Base-by-base conservation (phyloP, 2,888 invertebrate species). In the Incurvaria masculella region DNA sequence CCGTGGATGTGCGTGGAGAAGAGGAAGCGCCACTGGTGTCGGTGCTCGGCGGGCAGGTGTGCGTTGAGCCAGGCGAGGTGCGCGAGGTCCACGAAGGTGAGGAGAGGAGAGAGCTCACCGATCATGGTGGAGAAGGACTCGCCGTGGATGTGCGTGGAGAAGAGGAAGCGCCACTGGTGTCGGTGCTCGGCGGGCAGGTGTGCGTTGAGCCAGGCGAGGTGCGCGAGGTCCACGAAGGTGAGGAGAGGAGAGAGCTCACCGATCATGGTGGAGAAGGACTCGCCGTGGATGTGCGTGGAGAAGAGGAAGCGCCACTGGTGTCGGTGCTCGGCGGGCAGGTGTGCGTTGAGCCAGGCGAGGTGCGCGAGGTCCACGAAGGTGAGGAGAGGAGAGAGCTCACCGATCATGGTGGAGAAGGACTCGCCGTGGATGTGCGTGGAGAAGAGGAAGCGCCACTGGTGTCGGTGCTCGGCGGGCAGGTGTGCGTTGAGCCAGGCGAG, bases 1-100 rank as follows among this genome's bases (percentile, higher is more conserved):
- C 96, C 96, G 63, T 94, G 91, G 47, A 89, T 86, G 62, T 88
- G 86, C 16, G 91, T 90, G 6, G 91, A 92, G 73, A 92, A 95
- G 2, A 95, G 74, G 61, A 94, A 89, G 57, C 93, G 79, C 95
- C 95, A 96, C 64, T 89, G 86, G 55, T 84, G 70, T 60, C 89
- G 87, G 53, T 86, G 81, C 52, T 88, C 85, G 51, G 81, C 81
- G 0, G 94, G 93, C 47, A 96, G 71, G 61, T 88, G 84, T 39
- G 6, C 83, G 73, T 91, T 94, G 27, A 95, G 76, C 76, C 89
- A 91, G 49, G 90, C 81, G 46, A 92, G 84, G 65, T 90, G 89
- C 1, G 89, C 85, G 47, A 91, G 74, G 65, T 90, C 90, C 21
- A 55, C 52, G 60, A 87, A 82, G n/a, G n/a, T n/a, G n/a, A n/a